A percentile compares a stretch with the other conserved stretches of the same genome.
These are phyloP conservation scores for Arrhopalites spinosus DNA, from an alignment of 2,888 invertebrate species.

Conservation along the genomic window DNA sequence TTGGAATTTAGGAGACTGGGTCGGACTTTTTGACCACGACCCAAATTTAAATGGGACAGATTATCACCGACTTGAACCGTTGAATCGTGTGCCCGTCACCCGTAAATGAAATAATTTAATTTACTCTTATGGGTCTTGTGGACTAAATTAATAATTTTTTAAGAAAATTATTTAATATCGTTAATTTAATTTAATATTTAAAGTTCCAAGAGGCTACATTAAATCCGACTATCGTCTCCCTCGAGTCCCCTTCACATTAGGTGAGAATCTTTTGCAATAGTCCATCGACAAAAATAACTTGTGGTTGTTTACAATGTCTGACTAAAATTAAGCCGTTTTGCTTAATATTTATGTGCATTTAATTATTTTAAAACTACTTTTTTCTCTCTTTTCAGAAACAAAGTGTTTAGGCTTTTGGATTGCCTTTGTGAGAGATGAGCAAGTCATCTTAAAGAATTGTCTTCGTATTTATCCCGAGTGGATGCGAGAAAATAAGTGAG, in stretches of 20 bases:
- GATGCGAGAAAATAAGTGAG: slow-evolving; percentile 72
- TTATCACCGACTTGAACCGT: no score
- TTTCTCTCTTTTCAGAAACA: no score
- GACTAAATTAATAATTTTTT: neutral
- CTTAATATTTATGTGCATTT: no score
- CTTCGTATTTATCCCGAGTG: slow-evolving; percentile 81
- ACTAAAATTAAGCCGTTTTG: no score
- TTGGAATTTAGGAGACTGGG: slow-evolving; percentile 55
- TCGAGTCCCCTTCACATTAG: slow-evolving; percentile 41
- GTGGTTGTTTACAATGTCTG: no score
- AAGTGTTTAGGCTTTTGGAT: slow-evolving; percentile 58
- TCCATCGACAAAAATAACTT: no score
- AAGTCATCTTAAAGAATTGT: slow-evolving; percentile 64
- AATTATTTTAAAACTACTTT: no score
- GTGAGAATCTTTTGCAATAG: no score
- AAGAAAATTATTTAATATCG: neutral
- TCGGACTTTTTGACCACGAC: slow-evolving; percentile 58
- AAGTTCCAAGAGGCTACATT: slow-evolving; percentile 56
- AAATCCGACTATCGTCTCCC: slow-evolving; percentile 57
- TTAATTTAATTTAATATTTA: no score
- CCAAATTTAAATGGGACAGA: slow-evolving; percentile 52
- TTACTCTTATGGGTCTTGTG: neutral
- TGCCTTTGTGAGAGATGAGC: slow-evolving; percentile 52
- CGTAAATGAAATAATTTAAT: neutral
- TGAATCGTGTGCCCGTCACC: slow-evolving; percentile 33